Base-by-base conservation (phyloP, 2,888 invertebrate genomes). In the Myopa tessellatipennis region DNA sequence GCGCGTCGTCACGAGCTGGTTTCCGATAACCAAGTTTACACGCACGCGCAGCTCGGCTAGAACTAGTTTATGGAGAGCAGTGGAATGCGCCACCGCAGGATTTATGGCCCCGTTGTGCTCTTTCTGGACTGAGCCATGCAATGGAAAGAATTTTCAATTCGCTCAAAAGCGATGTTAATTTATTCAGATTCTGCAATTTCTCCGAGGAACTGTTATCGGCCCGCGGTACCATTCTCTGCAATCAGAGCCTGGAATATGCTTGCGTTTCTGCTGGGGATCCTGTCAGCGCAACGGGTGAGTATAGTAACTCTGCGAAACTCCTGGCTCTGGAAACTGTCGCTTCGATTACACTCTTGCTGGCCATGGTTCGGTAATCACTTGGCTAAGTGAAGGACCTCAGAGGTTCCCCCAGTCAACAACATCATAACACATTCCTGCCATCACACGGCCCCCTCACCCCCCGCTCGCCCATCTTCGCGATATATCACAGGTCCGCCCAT, bases 1-100 rank as follows among this genome's bases (percentile, higher is more conserved):
- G 77, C 74, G 52, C 73, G 77, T 77, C 77, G 77, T 77, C 77
- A 26, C n/a, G 16, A 74, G 73, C 77, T 55, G 58, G 77, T 68
- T 77, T 58, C 4, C n/a, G 55, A 18, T 63, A 63, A 45, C n/a
- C 16, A 50, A 63, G 63, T 73, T 72, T 18, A 34, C 3, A 40
- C 38, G 40, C 60, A 58, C n/a, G 55, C 40, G 58, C 55, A 34
- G 40, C 45, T 34, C 40, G 60, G 38, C 61, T 52, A 50, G 65
- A 26, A 74, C 55, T 74, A 65, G 55, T 74, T 67, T 4, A 18
- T 14, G 14, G 50, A 52, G 8, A 52, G 36, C n/a, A 69, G 50
- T 8, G 34, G 34, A 36, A 65, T 65, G 65, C 55, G 14, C 14
- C 5, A 12, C n/a, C 36, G 18, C 50, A 69, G 69, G 69, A 65